Conservation (phyloP, 2,113 vertebrate species). For the Passer montanus region DNA sequence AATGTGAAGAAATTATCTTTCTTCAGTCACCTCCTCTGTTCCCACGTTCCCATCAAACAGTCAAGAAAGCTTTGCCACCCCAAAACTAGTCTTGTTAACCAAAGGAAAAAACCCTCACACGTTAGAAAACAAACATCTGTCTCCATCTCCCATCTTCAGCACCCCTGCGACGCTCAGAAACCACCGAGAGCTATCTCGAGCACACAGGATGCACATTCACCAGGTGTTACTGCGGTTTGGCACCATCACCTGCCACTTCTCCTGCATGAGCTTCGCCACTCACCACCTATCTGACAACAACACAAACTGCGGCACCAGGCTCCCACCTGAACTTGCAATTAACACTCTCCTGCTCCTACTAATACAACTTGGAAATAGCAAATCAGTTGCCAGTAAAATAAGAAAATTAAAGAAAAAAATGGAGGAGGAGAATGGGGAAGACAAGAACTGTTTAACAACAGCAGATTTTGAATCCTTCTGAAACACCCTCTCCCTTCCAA, state of each 20-base stretch:
- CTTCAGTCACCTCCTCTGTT: background rate
- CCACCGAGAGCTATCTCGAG: background rate
- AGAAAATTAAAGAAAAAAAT: background rate
- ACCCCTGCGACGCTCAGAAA: background rate
- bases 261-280: background rate
- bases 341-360: background rate
- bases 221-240: constrained; percentile 38
- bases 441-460: background rate
- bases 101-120: background rate
- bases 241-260: background rate
- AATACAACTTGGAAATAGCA: background rate
- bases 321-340: background rate
- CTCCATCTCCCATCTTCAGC: background rate
- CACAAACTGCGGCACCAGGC: fast-evolving
- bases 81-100: background rate
- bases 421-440: background rate
- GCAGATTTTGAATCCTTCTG: background rate
- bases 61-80: background rate
- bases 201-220: background rate
- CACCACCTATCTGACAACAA: background rate
- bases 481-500: background rate
- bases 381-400: background rate
- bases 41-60: background rate
- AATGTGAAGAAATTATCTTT: background rate
- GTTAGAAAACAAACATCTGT: constrained; percentile 31